phyloP scores from a whole-genome alignment of 2,888 invertebrate species.

The Melanargia galathea region DNA sequence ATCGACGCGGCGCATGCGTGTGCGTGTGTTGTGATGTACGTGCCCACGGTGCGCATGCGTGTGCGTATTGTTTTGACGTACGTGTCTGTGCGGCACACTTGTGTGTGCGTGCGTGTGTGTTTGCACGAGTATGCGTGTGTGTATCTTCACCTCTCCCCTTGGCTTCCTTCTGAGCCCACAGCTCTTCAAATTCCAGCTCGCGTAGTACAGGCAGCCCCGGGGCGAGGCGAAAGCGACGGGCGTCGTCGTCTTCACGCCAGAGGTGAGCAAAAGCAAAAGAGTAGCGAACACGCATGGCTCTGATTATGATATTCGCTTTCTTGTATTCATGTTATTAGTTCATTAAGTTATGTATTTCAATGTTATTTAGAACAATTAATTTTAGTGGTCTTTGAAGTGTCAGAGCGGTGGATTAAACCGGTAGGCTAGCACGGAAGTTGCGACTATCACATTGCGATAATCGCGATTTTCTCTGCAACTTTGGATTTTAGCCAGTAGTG shows the following conservation, averaged over 20 bases:
- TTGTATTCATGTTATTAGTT: not conserved
- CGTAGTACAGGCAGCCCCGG: slow-evolving; percentile 74
- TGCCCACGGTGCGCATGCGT: slow-evolving; percentile 28
- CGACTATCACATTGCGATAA: not conserved
- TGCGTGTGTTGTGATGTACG: slow-evolving; percentile 39
- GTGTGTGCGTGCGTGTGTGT: slow-evolving; percentile 9
- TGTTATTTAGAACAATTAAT: not conserved
- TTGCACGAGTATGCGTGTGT: slow-evolving; percentile 41
- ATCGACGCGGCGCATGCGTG: slow-evolving; percentile 37
- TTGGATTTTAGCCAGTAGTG: too few relatives aligned
- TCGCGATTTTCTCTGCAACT: not conserved
- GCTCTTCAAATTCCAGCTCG: slow-evolving; percentile 83
- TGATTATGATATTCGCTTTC: slow-evolving; percentile 12
- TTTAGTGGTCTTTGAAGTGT: not conserved
- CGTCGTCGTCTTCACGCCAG: slow-evolving; percentile 74
- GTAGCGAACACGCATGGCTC: slow-evolving; percentile 26
- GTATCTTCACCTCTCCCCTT: slow-evolving; percentile 51
- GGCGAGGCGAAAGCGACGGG: slow-evolving; percentile 68
- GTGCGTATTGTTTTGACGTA: slow-evolving; percentile 41
- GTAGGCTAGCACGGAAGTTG: not conserved
- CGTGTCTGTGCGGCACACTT: slow-evolving; percentile 39
- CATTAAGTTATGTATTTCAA: not conserved
- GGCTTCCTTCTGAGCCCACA: slow-evolving; percentile 70
- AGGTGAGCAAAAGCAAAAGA: slow-evolving; percentile 60
- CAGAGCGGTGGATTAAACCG: not conserved